Evolutionary conservation across 2,797 vertebrate species (phyloP).

Genomic region (Sciurus vulgaris): DNA sequence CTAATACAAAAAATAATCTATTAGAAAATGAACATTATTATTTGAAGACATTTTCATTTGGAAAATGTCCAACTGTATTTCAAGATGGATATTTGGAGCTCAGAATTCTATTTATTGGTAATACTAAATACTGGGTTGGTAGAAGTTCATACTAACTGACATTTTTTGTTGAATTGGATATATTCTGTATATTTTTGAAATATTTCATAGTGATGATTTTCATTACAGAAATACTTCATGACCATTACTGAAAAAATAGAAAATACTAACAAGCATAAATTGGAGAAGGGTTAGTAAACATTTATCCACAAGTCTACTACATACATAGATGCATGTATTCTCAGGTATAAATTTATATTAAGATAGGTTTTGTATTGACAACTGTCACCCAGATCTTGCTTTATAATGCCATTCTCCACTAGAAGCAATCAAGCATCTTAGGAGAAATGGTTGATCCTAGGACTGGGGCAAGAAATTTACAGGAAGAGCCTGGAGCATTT

Average conservation of each 20-base stretch:
- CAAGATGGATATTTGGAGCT: not conserved
- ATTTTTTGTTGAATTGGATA: not conserved
- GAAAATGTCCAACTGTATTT: not conserved
- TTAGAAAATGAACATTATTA: not conserved
- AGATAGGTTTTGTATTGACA: not conserved
- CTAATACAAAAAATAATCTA: not conserved
- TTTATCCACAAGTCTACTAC: not conserved
- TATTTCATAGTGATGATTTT: not conserved
- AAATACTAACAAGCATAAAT: not conserved
- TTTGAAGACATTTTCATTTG: not conserved
- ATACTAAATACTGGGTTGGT: not conserved
- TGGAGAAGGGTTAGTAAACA: not conserved
- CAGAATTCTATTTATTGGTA: not conserved
- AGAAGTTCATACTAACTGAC: not conserved
- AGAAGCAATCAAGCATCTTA: not conserved
- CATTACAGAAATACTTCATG: not conserved
- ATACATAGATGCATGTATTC: not conserved
- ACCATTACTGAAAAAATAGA: not conserved
- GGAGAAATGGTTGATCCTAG: not conserved
- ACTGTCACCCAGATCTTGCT: not conserved
- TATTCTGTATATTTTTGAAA: not conserved
- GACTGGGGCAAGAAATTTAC: not conserved
- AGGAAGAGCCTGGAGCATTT: not conserved
- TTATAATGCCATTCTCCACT: not conserved
- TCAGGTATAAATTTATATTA: not conserved